These are phyloP conservation scores for Carcina quercana DNA, from an alignment of 2,888 invertebrate species.

Conservation along the genomic window DNA sequence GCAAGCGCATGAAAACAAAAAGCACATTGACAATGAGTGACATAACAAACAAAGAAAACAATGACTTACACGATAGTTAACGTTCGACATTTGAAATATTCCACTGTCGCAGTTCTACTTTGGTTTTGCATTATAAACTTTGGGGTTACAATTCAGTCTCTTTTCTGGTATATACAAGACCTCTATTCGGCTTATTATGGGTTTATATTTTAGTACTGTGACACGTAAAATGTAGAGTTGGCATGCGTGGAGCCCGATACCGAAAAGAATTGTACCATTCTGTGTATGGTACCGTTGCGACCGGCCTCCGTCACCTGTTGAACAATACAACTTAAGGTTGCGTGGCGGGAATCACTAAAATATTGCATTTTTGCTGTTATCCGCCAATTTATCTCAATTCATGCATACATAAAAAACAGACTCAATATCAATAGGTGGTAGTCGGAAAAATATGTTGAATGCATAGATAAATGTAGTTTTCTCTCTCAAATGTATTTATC, in stretches of 20 bases:
- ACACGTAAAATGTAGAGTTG: constrained; percentile 78
- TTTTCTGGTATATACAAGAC: constrained; percentile 66
- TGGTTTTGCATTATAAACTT: constrained; percentile 59
- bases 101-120: constrained; percentile 53
- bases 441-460: no score
- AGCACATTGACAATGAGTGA: constrained; percentile 73
- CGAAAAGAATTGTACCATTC: constrained; percentile 78
- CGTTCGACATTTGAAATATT: constrained; percentile 64
- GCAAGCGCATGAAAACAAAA: constrained; percentile 63
- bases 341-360: constrained; percentile 47
- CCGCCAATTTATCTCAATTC: no score
- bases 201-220: constrained; percentile 72
- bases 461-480: no score
- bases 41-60: constrained; percentile 71
- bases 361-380: no score
- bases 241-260: constrained; percentile 76
- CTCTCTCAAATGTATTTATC: no score
- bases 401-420: no score
- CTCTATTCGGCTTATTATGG: constrained; percentile 36
- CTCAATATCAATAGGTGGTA: no score
- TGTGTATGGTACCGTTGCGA: constrained; percentile 76
- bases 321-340: constrained; percentile 70
- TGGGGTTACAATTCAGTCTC: constrained; percentile 69
- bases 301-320: constrained; percentile 77
- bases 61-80: constrained; percentile 70